Percentiles rank a stretch among this genome's conserved stretches.
Evolutionary conservation across 2,113 vertebrate genomes (phyloP).

Genomic region (Vanacampus margaritifer): DNA sequence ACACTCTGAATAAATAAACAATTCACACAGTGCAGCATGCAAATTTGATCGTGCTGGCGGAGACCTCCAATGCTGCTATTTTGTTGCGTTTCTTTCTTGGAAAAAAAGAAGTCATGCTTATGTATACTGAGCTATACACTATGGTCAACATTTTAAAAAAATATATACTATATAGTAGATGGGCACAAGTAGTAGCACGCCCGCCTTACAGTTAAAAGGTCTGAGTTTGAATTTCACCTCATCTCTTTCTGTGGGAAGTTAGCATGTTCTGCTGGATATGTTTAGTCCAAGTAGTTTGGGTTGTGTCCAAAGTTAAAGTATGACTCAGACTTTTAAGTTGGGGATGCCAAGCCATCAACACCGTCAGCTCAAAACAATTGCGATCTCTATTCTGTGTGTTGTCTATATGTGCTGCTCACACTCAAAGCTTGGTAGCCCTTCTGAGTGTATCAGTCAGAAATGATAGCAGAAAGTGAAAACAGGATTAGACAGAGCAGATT

Average conservation of each 20-base stretch:
- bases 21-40: neutral
- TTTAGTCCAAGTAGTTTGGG: too few species aligned
- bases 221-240: neutral
- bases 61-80: neutral
- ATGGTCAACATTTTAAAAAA: too few species aligned
- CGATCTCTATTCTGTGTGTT: neutral
- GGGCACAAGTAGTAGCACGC: neutral
- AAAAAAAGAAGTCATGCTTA: too few species aligned
- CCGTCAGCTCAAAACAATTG: too few species aligned
- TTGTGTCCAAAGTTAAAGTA: too few species aligned
- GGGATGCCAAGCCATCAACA: too few species aligned
- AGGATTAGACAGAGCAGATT: slow-evolving; percentile 52
- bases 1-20: slow-evolving; percentile 16
- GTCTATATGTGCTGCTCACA: slow-evolving; percentile 37
- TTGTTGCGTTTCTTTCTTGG: neutral
- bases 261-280: too few species aligned
- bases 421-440: slow-evolving; percentile 19
- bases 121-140: neutral
- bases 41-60: neutral
- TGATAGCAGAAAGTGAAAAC: slow-evolving; percentile 41
- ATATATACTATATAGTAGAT: too few species aligned
- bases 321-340: too few species aligned
- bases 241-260: too few species aligned
- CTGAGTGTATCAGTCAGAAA: slow-evolving; percentile 46
- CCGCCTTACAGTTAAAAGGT: neutral